Evolutionary conservation across 2,113 vertebrate species (phyloP).

Genomic region (Oncorhynchus tshawytscha): DNA sequence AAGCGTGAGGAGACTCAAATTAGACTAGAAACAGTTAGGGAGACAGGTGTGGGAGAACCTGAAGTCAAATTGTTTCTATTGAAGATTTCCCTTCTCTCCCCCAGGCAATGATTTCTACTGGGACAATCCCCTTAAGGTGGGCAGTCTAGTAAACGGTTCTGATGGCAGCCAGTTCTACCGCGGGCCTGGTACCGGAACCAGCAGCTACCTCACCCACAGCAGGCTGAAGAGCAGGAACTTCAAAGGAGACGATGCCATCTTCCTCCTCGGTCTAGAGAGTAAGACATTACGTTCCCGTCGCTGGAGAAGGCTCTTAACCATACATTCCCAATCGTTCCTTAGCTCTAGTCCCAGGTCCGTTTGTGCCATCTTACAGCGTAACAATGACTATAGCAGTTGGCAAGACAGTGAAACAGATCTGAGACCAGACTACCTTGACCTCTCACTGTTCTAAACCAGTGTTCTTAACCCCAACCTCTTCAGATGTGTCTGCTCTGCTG

Average conservation of each 20-base stretch:
- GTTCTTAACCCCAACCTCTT: background rate
- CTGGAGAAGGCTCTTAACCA: background rate
- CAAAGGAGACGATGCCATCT: conserved; percentile 77
- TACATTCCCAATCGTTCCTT: background rate
- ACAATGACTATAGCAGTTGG: too few relatives aligned
- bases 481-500: conserved; percentile 80
- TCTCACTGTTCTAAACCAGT: too few relatives aligned
- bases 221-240: conserved; percentile 80
- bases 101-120: conserved; percentile 65
- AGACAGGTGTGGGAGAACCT: too few relatives aligned
- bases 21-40: too few relatives aligned
- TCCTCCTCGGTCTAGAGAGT: conserved; percentile 85
- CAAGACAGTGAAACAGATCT: too few relatives aligned
- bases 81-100: conserved; percentile 10
- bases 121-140: conserved; percentile 83
- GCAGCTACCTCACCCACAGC: conserved; percentile 73
- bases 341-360: too few relatives aligned
- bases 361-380: too few relatives aligned
- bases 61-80: too few relatives aligned
- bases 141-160: conserved; percentile 53
- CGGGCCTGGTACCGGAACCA: conserved; percentile 70
- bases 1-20: too few relatives aligned
- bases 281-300: background rate
- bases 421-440: too few relatives aligned
- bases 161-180: conserved; percentile 79